Evolutionary conservation across 2,797 vertebrate genomes (phyloP).

Genomic region (Lates japonicus): DNA sequence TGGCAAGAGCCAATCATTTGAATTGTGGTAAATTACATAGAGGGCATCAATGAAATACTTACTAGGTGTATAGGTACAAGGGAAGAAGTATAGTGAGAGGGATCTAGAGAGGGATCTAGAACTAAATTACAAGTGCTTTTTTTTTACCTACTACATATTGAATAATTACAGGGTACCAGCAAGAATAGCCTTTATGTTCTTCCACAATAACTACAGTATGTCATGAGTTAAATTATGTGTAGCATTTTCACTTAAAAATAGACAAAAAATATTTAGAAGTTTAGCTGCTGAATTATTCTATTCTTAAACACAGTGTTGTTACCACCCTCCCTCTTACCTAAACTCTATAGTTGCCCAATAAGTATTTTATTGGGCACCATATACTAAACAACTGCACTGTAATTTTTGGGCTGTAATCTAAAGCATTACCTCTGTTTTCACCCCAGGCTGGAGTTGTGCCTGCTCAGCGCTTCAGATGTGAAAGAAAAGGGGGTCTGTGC

Average conservation of each 20-base stretch:
- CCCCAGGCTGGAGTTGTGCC: slow-evolving; percentile 7
- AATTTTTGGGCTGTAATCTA: slow-evolving; percentile 13
- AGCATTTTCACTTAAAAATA: neutral
- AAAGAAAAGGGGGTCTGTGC: slow-evolving; percentile 28
- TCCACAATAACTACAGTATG: slow-evolving; percentile 8
- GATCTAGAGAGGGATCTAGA: neutral
- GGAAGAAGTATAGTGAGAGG: neutral
- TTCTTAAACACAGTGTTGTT: neutral
- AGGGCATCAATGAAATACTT: neutral
- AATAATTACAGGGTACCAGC: too few species aligned
- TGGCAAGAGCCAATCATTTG: neutral
- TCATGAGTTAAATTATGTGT: neutral
- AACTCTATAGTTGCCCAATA: neutral
- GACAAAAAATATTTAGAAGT: neutral
- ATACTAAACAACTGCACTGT: neutral
- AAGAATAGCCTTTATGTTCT: neutral
- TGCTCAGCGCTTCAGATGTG: slow-evolving; percentile 29
- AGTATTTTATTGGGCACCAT: neutral
- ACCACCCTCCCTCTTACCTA: neutral
- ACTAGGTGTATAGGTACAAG: neutral
- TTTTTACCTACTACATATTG: too few species aligned
- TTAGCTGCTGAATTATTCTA: neutral
- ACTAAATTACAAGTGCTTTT: neutral
- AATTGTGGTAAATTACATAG: neutral
- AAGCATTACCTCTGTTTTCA: slow-evolving; percentile 2